phyloP scores from a whole-genome alignment of 1,140 invertebrate species.

The Littorina saxatilis region DNA sequence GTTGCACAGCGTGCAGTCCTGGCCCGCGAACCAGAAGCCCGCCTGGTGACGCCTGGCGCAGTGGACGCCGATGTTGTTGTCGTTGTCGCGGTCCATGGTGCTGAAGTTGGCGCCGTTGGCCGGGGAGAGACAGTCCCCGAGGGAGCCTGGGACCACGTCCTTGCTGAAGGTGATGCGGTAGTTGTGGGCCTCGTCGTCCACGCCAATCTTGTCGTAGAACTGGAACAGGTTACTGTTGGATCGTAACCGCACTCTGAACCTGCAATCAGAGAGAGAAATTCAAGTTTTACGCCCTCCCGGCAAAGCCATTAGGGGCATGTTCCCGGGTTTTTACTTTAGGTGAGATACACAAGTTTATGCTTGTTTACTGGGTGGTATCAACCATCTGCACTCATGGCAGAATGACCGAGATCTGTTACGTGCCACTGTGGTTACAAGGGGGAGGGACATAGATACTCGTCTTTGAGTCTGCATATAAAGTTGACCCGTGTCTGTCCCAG shows the following conservation, averaged over 20 bases:
- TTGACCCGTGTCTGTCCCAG: too few species aligned
- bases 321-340: too few species aligned
- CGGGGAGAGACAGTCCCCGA: conserved; percentile 26
- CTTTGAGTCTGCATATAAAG: too few species aligned
- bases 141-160: neutral
- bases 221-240: neutral
- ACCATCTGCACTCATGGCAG: too few species aligned
- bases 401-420: too few species aligned
- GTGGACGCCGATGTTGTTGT: conserved; percentile 21
- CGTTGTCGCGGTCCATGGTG: conserved; percentile 31
- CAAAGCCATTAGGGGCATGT: too few species aligned
- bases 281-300: too few species aligned
- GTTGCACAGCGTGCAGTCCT: conserved; percentile 25
- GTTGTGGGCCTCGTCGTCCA: neutral
- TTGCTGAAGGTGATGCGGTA: conserved; percentile 18
- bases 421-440: too few species aligned
- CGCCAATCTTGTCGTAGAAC: neutral
- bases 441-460: too few species aligned
- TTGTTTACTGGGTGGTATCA: too few species aligned
- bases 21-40: conserved; percentile 28
- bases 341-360: too few species aligned
- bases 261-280: neutral
- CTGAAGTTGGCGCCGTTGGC: conserved; percentile 31
- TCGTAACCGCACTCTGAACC: conserved; percentile 14
- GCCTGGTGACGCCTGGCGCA: conserved; percentile 11